Percentiles rank a stretch among this genome's conserved stretches.
Evolutionary conservation across 2,113 vertebrate species (phyloP).

Genomic region (Platysternon megacephalum): DNA sequence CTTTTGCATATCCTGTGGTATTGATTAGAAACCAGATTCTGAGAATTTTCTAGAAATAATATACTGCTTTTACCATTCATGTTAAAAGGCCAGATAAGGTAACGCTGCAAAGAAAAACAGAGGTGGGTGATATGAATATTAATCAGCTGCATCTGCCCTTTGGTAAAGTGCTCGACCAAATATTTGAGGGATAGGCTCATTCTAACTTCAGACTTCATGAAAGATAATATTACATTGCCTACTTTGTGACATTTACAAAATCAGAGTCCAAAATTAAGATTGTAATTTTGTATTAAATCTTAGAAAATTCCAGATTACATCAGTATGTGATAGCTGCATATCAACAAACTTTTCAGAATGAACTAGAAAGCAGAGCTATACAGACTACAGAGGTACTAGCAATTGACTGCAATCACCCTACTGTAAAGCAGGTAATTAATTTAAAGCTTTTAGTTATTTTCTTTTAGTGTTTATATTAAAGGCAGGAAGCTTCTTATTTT

Average conservation of each 20-base stretch:
- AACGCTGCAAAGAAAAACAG: not conserved
- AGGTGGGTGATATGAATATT: not conserved
- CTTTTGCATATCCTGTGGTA: not conserved
- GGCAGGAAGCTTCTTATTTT: not conserved
- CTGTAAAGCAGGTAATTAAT: not conserved
- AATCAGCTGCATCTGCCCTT: conserved; percentile 21
- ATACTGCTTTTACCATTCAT: conserved; percentile 3
- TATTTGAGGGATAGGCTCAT: not conserved
- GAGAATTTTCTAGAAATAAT: not conserved
- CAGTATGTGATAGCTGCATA: not conserved
- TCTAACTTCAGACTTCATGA: conserved; percentile 16
- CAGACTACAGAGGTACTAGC: not conserved
- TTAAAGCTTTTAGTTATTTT: not conserved
- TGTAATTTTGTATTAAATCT: not conserved
- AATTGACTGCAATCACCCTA: not conserved
- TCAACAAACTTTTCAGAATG: not conserved
- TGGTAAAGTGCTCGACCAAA: not conserved
- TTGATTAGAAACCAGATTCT: conserved; percentile 6
- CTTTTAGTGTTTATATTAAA: not conserved
- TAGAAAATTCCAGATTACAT: conserved; percentile 3
- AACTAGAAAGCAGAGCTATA: not conserved
- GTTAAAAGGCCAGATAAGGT: not conserved
- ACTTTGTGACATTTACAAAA: conserved; percentile 22
- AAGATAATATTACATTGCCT: not conserved
- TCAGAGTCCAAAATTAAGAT: not conserved